phyloP scores from a whole-genome alignment of 2,113 vertebrate genomes.

The Sturnus vulgaris region DNA sequence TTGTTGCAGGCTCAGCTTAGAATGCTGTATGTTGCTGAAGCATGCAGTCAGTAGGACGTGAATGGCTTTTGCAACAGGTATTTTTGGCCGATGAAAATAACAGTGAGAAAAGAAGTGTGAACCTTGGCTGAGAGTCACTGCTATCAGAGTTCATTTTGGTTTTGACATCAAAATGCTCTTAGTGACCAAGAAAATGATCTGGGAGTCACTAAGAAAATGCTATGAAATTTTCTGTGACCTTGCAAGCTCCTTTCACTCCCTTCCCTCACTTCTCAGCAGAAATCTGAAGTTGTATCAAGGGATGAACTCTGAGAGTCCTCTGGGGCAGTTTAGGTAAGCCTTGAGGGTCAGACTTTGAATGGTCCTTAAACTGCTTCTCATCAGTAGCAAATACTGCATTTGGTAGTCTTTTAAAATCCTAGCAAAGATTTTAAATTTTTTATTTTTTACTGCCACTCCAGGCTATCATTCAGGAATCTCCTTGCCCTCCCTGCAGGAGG shows the following conservation, averaged over 20 bases:
- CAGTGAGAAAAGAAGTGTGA: not conserved
- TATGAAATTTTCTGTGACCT: not conserved
- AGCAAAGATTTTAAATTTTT: not conserved
- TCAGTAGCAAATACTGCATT: not conserved
- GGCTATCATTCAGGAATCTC: not conserved
- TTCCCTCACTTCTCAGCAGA: not conserved
- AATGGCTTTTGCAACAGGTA: not conserved
- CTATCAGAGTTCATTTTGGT: not conserved
- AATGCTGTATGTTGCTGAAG: not conserved
- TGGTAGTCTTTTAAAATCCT: not conserved
- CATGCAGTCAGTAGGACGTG: not conserved
- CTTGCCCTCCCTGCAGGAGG: not conserved
- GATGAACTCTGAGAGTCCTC: not conserved
- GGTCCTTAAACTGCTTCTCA: not conserved
- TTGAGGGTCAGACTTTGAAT: not conserved
- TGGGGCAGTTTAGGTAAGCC: not conserved
- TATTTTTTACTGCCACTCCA: not conserved
- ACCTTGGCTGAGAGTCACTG: not conserved
- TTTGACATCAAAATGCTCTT: not conserved
- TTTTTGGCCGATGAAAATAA: not conserved
- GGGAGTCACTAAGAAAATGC: not conserved
- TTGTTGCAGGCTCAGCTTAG: not conserved
- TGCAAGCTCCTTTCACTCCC: not conserved
- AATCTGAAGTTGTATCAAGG: not conserved
- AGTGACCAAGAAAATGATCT: not conserved